These are phyloP conservation scores for Bucco capensis DNA, from an alignment of 2,113 vertebrate genomes.

Conservation along the genomic window DNA sequence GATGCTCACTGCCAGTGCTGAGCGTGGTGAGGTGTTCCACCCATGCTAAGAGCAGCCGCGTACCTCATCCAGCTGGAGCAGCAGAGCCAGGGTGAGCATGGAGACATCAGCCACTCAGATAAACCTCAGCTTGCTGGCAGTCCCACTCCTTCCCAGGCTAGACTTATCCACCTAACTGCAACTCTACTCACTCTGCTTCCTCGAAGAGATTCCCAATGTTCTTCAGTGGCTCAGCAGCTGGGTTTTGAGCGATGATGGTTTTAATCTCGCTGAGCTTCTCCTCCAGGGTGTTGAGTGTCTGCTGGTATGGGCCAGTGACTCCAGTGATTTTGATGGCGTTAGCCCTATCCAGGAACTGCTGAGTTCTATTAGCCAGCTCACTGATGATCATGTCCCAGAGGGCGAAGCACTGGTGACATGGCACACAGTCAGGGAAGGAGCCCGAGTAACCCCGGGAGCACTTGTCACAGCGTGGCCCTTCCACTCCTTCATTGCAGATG, in stretches of 20 bases:
- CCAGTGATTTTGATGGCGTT: conserved; percentile 87
- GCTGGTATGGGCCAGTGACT: conserved; percentile 84
- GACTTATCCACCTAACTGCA: not conserved
- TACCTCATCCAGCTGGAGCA: rapidly evolving
- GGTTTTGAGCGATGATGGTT: conserved; percentile 82
- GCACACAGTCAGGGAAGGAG: conserved; percentile 84
- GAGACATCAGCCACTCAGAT: not conserved
- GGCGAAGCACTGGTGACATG: conserved; percentile 92
- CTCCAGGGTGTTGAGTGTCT: conserved; percentile 81
- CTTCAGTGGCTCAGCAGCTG: conserved; percentile 85
- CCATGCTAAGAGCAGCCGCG: not conserved
- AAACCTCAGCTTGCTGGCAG: not conserved
- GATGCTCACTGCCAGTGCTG: not conserved
- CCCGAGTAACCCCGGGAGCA: conserved; percentile 91
- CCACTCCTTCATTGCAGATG: conserved; percentile 84
- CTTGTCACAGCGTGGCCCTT: conserved; percentile 82
- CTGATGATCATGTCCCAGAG: conserved; percentile 86
- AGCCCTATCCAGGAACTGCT: conserved; percentile 85
- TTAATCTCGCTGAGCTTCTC: conserved; percentile 80
- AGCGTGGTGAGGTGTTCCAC: not conserved
- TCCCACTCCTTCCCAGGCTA: not conserved
- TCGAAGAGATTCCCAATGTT: conserved; percentile 88
- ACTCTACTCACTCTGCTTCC: conserved; percentile 85
- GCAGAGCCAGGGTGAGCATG: rapidly evolving
- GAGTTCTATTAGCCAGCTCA: conserved; percentile 88